Evolutionary conservation across 2,113 vertebrate species (phyloP).

Genomic region (Oriolus oriolus): DNA sequence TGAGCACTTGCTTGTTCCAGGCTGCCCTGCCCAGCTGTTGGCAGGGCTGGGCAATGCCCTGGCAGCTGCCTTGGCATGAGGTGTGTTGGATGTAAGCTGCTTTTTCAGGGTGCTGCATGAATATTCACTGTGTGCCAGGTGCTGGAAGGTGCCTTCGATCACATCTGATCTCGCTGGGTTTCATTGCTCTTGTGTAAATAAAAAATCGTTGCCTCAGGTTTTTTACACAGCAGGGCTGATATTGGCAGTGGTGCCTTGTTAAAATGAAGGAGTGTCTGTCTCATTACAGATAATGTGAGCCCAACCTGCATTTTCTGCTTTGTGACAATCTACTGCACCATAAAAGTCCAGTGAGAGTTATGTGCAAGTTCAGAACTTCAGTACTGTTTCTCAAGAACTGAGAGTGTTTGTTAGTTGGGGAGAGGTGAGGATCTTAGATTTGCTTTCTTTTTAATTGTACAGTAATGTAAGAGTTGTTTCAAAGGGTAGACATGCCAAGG

Average conservation of each 20-base stretch:
- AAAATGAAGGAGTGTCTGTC: constrained; percentile 68
- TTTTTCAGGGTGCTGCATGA: neutral
- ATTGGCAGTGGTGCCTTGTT: constrained; percentile 65
- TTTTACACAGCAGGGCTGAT: constrained; percentile 45
- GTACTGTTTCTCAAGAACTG: constrained; percentile 6
- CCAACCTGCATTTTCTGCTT: constrained; percentile 57
- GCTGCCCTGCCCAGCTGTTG: neutral
- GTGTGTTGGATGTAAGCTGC: neutral
- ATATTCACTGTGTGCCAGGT: neutral
- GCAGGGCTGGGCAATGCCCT: neutral
- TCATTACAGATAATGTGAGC: constrained; percentile 59
- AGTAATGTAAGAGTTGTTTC: neutral
- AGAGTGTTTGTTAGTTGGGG: neutral
- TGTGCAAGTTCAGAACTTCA: constrained; percentile 34
- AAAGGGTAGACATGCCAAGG: neutral
- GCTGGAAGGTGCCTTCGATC: neutral
- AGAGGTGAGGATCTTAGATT: neutral
- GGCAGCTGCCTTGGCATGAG: neutral
- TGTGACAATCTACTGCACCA: constrained; percentile 32
- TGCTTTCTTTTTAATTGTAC: neutral
- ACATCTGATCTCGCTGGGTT: neutral
- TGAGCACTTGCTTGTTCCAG: neutral
- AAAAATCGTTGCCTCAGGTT: constrained; percentile 13
- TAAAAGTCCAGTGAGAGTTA: constrained; percentile 58
- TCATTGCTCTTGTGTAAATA: constrained; percentile 40